Evolutionary conservation across 1,140 invertebrate species (phyloP).

Genomic region (Adoxophyes honmai): DNA sequence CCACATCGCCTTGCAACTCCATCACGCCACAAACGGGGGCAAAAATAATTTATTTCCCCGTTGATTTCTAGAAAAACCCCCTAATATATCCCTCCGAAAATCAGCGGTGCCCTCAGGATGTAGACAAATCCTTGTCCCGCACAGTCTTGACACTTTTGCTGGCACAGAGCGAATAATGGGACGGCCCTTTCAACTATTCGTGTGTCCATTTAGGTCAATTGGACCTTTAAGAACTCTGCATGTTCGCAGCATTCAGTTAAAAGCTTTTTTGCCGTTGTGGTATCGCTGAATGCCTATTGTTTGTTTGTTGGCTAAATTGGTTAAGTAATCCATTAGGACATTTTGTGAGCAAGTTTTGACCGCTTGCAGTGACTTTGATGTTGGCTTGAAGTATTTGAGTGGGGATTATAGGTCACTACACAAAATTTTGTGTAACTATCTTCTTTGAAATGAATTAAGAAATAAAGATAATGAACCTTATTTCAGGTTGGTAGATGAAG

Average conservation of each 20-base stretch:
- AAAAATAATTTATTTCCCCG: slow-evolving; percentile 54
- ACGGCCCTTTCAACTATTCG: slow-evolving; percentile 66
- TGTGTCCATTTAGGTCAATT: slow-evolving; percentile 72
- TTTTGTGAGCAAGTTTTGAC: not conserved
- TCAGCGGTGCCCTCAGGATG: slow-evolving; percentile 69
- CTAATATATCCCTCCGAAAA: slow-evolving; percentile 65
- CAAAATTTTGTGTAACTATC: too few relatives aligned
- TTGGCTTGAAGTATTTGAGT: not conserved
- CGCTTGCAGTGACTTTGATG: not conserved
- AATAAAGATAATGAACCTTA: too few relatives aligned
- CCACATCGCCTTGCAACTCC: slow-evolving; percentile 30
- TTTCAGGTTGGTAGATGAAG: too few relatives aligned
- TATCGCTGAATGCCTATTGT: slow-evolving; percentile 10
- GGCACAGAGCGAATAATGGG: slow-evolving; percentile 67
- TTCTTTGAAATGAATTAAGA: too few relatives aligned
- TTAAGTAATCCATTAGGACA: slow-evolving; percentile 10
- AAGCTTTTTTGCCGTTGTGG: slow-evolving; percentile 43
- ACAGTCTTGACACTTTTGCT: slow-evolving; percentile 59
- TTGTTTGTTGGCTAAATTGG: slow-evolving; percentile 12
- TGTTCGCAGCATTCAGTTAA: slow-evolving; percentile 50
- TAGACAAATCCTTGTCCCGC: slow-evolving; percentile 67
- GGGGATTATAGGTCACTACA: too few relatives aligned
- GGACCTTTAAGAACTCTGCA: slow-evolving; percentile 56
- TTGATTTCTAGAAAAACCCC: slow-evolving; percentile 56
- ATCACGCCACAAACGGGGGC: slow-evolving; percentile 15